Evolutionary conservation across 2,797 vertebrate species (phyloP).

Genomic region (Capromys pilorides): DNA sequence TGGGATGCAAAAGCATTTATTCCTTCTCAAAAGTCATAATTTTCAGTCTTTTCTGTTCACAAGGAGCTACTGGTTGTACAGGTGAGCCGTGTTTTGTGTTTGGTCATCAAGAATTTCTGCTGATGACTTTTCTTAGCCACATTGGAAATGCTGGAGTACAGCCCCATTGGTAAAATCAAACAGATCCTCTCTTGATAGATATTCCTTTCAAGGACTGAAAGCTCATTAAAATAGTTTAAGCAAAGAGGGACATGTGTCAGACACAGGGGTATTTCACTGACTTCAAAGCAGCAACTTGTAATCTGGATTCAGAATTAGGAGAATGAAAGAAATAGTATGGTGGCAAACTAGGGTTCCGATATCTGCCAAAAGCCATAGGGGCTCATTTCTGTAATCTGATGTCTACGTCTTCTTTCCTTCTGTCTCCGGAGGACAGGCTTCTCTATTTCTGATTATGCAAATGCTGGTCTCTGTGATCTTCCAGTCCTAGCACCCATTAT

Average conservation of each 20-base stretch:
- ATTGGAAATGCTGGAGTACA: not conserved
- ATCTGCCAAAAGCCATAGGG: not conserved
- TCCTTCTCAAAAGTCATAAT: not conserved
- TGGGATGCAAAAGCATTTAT: not conserved
- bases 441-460: not conserved
- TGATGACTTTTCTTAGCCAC: not conserved
- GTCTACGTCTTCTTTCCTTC: not conserved
- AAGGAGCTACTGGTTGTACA: not conserved
- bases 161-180: not conserved
- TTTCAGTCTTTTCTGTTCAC: not conserved
- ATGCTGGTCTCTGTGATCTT: not conserved
- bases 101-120: not conserved
- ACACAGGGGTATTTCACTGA: not conserved
- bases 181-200: not conserved
- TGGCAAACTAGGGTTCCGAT: too few relatives aligned
- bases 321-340: not conserved
- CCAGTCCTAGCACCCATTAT: not conserved
- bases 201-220: not conserved
- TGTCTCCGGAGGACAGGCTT: not conserved
- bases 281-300: not conserved
- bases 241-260: not conserved
- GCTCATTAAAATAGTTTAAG: not conserved
- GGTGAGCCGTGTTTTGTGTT: not conserved
- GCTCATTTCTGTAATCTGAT: not conserved
- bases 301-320: not conserved